A percentile compares a stretch with the other conserved stretches of the same genome.
These are phyloP conservation scores for Paralichthys olivaceus DNA, from an alignment of 2,113 vertebrate species.

Conservation along the genomic window DNA sequence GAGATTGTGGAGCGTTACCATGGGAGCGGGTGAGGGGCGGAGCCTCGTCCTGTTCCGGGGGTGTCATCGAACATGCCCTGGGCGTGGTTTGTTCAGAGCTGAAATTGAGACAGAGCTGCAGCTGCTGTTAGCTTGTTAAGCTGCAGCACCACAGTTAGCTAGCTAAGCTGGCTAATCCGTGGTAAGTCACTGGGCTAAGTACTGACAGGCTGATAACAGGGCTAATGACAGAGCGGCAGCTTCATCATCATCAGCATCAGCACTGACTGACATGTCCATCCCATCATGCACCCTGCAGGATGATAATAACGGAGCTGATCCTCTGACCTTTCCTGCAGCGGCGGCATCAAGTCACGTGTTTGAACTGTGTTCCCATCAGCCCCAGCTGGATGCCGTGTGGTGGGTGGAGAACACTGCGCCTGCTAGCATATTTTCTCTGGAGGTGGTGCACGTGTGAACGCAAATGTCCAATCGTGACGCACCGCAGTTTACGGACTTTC, in stretches of 20 bases:
- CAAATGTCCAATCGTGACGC: no score
- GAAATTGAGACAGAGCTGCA: constrained; percentile 33
- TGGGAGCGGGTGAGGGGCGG: not conserved
- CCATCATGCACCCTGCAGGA: not conserved
- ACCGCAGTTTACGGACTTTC: no score
- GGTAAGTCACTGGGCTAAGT: constrained; percentile 70
- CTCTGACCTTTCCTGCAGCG: not conserved
- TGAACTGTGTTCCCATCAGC: not conserved
- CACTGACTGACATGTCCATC: not conserved
- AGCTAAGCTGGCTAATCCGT: constrained; percentile 69
- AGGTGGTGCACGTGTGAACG: no score
- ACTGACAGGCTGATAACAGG: constrained; percentile 28
- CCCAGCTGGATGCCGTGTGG: not conserved
- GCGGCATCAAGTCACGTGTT: not conserved
- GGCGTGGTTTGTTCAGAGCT: constrained; percentile 6
- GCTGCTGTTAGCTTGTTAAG: constrained; percentile 55
- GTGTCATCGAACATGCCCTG: not conserved
- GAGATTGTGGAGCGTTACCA: not conserved
- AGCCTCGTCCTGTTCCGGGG: not conserved
- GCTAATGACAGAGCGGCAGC: constrained; percentile 43
- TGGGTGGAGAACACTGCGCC: not conserved
- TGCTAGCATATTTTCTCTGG: not conserved
- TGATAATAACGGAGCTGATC: not conserved
- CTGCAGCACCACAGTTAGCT: constrained; percentile 52
- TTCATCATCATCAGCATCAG: constrained; percentile 23